Conservation (phyloP, 2,113 vertebrate species). For the Corythornis cristatus region DNA sequence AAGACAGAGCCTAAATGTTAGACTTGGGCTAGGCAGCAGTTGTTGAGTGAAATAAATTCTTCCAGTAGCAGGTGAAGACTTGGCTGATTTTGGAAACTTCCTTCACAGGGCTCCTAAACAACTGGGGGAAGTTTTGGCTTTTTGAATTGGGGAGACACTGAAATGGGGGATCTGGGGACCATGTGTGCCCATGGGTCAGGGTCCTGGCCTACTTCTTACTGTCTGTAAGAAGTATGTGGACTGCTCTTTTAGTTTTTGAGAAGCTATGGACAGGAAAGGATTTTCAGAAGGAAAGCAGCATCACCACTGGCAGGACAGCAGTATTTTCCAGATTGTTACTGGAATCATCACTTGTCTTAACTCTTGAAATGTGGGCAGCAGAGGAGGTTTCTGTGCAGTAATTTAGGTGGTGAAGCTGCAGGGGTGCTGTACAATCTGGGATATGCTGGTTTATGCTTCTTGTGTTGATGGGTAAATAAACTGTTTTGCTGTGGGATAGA, state of each 20-base stretch:
- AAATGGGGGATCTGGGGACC: neutral
- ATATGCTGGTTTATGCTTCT: neutral
- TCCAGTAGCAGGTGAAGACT: neutral
- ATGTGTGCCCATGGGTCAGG: neutral
- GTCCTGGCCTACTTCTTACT: neutral
- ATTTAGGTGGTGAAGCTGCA: neutral
- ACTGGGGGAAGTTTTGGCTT: neutral
- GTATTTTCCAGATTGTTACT: neutral
- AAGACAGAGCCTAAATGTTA: neutral
- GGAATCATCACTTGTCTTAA: neutral
- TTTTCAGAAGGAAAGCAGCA: neutral
- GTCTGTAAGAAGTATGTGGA: neutral
- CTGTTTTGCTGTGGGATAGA: neutral
- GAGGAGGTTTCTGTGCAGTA: neutral
- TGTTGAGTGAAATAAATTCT: neutral
- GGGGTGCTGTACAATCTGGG: neutral
- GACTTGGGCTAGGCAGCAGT: neutral
- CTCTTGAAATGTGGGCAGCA: neutral
- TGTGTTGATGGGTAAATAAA: neutral
- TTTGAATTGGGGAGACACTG: neutral
- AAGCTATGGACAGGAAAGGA: neutral
- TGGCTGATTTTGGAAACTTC: neutral
- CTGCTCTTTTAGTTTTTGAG: neutral
- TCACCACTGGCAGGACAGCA: neutral
- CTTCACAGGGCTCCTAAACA: neutral